Evolutionary conservation across 1,140 invertebrate species (phyloP).

Genomic region (Drosophila murphyi): DNA sequence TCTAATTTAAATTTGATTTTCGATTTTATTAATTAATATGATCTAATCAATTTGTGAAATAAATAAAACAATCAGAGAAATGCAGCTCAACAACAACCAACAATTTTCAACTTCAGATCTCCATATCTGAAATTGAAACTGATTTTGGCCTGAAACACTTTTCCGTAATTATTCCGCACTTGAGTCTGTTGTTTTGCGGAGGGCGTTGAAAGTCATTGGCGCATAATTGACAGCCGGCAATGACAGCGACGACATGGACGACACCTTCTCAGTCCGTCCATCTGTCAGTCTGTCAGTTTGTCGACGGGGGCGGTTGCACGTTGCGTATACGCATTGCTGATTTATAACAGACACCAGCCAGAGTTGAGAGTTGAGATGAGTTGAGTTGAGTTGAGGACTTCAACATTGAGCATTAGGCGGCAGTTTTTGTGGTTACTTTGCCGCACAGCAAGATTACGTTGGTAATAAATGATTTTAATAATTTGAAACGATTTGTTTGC

Average conservation of each 20-base stretch:
- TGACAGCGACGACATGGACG: constrained; percentile 63
- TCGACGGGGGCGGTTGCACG: background rate
- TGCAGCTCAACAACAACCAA: constrained; percentile 8
- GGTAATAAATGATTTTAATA: constrained; percentile 82
- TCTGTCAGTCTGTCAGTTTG: background rate
- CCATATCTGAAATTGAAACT: background rate
- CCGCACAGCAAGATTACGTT: constrained; percentile 64
- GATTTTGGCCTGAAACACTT: constrained; percentile 32
- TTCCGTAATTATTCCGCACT: constrained; percentile 70
- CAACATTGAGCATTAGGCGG: constrained; percentile 43
- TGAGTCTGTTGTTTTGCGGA: constrained; percentile 48
- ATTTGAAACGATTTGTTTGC: constrained; percentile 81
- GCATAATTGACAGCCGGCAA: constrained; percentile 72
- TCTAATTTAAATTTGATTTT: too few species aligned
- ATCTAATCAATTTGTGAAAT: too few species aligned
- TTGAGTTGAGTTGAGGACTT: constrained; percentile 5
- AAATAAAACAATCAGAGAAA: constrained; percentile 27
- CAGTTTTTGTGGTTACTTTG: constrained; percentile 62
- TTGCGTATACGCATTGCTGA: constrained; percentile 56
- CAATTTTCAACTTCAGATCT: too few species aligned
- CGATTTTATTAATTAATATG: too few species aligned
- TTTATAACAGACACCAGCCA: constrained; percentile 54
- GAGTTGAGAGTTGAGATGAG: too few species aligned
- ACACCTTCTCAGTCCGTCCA: background rate
- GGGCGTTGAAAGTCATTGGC: constrained; percentile 71